phyloP scores from a whole-genome alignment of 53 echinoderm and acorn worm species.

The Mesocentrotus franciscanus region DNA sequence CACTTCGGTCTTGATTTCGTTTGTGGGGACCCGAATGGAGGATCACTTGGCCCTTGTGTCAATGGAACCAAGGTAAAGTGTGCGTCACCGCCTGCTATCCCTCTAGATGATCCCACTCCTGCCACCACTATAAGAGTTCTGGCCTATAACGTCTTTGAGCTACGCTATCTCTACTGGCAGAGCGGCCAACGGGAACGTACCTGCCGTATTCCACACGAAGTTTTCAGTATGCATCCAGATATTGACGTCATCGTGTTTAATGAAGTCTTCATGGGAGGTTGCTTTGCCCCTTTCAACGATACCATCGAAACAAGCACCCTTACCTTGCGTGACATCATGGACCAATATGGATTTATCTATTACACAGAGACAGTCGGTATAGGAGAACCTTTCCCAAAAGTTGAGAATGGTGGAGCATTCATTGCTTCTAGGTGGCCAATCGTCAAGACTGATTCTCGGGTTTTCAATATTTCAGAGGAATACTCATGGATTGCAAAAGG shows the following conservation, averaged over 20 bases:
- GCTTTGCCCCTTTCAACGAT: conserved; percentile 74
- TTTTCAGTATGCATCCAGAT: conserved; percentile 78
- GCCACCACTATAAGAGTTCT: conserved; percentile 77
- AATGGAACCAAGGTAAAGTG: conserved; percentile 73
- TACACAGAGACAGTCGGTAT: conserved; percentile 82
- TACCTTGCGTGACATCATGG: conserved; percentile 78
- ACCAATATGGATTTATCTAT: conserved; percentile 80
- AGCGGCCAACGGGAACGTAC: conserved; percentile 91
- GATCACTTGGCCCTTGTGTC: conserved; percentile 25
- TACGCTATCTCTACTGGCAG: conserved; percentile 79
- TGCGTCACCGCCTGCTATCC: conserved; percentile 59
- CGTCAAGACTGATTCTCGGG: conserved; percentile 61
- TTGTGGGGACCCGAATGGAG: conserved; percentile 63
- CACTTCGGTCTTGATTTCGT: conserved; percentile 85
- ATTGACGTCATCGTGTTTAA: conserved; percentile 90
- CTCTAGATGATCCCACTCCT: conserved; percentile 74
- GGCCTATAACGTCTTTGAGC: conserved; percentile 89
- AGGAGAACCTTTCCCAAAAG: not conserved
- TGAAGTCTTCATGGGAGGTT: conserved; percentile 96
- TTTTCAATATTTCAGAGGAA: conserved; percentile 61
- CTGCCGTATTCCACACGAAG: conserved; percentile 77
- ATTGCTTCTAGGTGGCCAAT: conserved; percentile 96
- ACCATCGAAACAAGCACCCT: conserved; percentile 61
- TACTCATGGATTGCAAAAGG: conserved; percentile 76
- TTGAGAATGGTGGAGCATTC: conserved; percentile 91